A percentile compares a stretch with the other conserved stretches of the same genome.
Conservation (phyloP, 2,888 invertebrate genomes). For the Drosophila anomalipes region DNA sequence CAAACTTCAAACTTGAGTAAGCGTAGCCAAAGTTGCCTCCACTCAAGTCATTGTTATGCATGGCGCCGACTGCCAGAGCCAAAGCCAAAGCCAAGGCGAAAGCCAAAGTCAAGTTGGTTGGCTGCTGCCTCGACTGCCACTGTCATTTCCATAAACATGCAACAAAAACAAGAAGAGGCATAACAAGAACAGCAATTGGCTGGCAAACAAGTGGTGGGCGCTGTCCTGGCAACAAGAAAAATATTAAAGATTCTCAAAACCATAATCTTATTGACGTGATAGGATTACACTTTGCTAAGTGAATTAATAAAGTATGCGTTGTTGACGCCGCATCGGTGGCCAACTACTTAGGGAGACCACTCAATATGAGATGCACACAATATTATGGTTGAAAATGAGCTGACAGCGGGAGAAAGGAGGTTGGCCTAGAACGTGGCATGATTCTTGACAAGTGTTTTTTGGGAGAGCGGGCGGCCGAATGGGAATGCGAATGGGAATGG, state of each 20-base stretch:
- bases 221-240: slow-evolving; percentile 53
- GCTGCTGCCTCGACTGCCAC: slow-evolving; percentile 27
- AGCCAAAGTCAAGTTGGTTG: slow-evolving; percentile 49
- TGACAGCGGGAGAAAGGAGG: slow-evolving; percentile 11
- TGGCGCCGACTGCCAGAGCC: slow-evolving; percentile 69
- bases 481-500: slow-evolving; percentile 16
- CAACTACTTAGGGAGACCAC: slow-evolving; percentile 78
- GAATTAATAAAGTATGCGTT: slow-evolving; percentile 79
- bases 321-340: slow-evolving; percentile 49
- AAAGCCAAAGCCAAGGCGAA: slow-evolving; percentile 53
- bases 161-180: slow-evolving; percentile 19
- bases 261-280: slow-evolving; percentile 82
- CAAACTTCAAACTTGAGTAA: slow-evolving; percentile 47
- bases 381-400: slow-evolving; percentile 67
- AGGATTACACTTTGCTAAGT: slow-evolving; percentile 82
- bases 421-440: slow-evolving; percentile 59
- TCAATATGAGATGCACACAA: slow-evolving; percentile 77
- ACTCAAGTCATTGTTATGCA: slow-evolving; percentile 79
- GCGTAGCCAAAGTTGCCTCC: slow-evolving; percentile 29
- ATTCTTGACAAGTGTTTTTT: slow-evolving; percentile 65
- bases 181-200: slow-evolving; percentile 16
- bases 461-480: neutral
- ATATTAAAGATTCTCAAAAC: slow-evolving; percentile 82
- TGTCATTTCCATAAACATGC: slow-evolving; percentile 76
- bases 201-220: slow-evolving; percentile 11